Percentiles rank a stretch among this genome's conserved stretches.
These are phyloP conservation scores for Cylindroiulus punctatus DNA, from an alignment of 2,888 invertebrate species.

Conservation along the genomic window DNA sequence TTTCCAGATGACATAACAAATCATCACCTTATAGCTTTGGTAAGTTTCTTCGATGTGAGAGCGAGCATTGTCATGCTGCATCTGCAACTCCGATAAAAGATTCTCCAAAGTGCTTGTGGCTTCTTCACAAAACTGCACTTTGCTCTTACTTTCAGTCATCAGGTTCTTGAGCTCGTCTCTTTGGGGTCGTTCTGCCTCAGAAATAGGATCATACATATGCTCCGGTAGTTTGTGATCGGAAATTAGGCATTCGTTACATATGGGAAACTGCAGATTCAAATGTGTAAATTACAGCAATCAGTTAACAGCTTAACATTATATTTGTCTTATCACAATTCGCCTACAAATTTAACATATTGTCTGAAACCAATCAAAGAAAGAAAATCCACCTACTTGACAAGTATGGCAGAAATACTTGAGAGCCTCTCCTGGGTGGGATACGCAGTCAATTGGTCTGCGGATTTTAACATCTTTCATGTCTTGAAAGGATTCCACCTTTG, in stretches of 20 bases:
- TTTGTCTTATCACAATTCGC: not conserved
- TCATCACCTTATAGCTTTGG: constrained; percentile 59
- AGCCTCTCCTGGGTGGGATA: constrained; percentile 81
- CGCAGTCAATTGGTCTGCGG: constrained; percentile 89
- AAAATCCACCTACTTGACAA: constrained; percentile 71
- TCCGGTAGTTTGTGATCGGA: constrained; percentile 82
- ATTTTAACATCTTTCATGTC: constrained; percentile 82
- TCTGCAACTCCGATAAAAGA: constrained; percentile 84
- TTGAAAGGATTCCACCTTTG: constrained; percentile 86
- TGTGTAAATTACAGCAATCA: not conserved
- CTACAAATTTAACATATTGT: not conserved
- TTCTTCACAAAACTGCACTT: constrained; percentile 80
- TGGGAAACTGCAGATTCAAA: constrained; percentile 74
- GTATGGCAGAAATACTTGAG: constrained; percentile 88
- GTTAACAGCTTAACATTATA: too few relatives aligned
- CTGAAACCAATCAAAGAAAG: not conserved
- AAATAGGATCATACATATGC: constrained; percentile 84
- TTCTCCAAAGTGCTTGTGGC: constrained; percentile 80
- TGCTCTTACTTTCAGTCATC: constrained; percentile 79
- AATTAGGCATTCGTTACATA: constrained; percentile 87
- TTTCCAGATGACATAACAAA: not conserved
- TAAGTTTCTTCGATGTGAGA: constrained; percentile 82
- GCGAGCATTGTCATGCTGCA: constrained; percentile 86
- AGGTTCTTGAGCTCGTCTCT: constrained; percentile 80
- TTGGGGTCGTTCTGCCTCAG: constrained; percentile 81